Conservation (phyloP, 2,888 invertebrate species). For the Mythimna pallens region DNA sequence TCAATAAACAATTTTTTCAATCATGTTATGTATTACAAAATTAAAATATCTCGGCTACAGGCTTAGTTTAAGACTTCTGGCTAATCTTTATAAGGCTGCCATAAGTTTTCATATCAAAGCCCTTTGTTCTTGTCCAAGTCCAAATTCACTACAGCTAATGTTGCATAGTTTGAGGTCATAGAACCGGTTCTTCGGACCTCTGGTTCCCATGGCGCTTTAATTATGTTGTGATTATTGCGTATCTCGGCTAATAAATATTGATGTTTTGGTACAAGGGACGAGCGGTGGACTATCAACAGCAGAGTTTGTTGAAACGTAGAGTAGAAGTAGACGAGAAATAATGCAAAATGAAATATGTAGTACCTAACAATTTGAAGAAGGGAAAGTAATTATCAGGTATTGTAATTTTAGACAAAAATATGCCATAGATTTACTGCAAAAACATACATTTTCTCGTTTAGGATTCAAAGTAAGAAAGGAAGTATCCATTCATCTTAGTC, state of each 20-base stretch:
- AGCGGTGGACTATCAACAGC: background rate
- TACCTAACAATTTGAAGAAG: too few species aligned
- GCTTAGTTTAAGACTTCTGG: too few species aligned
- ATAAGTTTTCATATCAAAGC: background rate
- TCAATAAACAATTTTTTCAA: too few species aligned
- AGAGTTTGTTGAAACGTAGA: background rate
- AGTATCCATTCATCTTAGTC: too few species aligned
- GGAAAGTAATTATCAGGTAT: too few species aligned
- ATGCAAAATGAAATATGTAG: background rate
- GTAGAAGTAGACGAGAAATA: background rate
- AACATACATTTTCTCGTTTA: too few species aligned
- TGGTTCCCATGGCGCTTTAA: constrained; percentile 61
- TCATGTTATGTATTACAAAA: too few species aligned
- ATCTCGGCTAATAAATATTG: constrained; percentile 57
- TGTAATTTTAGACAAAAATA: too few species aligned
- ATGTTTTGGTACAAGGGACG: constrained; percentile 36
- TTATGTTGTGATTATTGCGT: constrained; percentile 62
- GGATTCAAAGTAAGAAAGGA: too few species aligned
- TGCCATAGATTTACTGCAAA: too few species aligned
- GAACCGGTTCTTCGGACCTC: constrained; percentile 45
- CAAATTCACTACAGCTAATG: constrained; percentile 23
- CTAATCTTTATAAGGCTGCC: too few species aligned
- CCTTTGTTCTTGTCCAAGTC: constrained; percentile 12
- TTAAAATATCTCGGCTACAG: too few species aligned
- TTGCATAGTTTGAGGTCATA: constrained; percentile 41